Evolutionary conservation across 2,797 vertebrate species (phyloP), one percentile per base, ranked within the genome.

Genomic region (Sebastes reedi): DNA sequence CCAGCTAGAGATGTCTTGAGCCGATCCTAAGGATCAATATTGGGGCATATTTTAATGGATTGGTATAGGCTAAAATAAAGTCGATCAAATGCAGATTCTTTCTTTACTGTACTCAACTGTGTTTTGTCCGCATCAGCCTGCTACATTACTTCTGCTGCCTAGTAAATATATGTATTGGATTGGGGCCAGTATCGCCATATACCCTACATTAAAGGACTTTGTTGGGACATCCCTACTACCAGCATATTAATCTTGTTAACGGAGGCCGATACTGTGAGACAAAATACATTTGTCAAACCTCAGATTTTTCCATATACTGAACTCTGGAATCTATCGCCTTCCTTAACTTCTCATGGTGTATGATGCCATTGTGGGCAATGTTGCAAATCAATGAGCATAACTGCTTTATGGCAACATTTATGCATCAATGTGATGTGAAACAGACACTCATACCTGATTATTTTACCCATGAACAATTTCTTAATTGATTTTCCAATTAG

Each of bases 341-440:
- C 36, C 54, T 27, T 71, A 29, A 32, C 7, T 29, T 52, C 24
- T 29, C 6, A 55, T 2, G 9, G 1, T 54, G 24, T 61, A 20
- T 60, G 42, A 61, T 22, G 18, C 18, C 9, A 10, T 39, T 54
- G 54, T 27, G 18, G 22, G 20, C 42, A 14, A 10, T 52, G 29
- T 27, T 54, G 12, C 18, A 42, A 79, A 58, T 66, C 32, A 56
- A 39, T 67, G 54, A 65, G 24, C 66, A 55, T 50, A 29, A 10
- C n/a, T 61, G 32, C 14, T 32, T 34, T 58, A 46, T 58, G 25
- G 20, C 54, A 66, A 42, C 18, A 39, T 30, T 67, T 1, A 29
- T 75, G 34, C 13, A 24, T 30, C 52, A 42, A 8, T 8, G 52
- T 34, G n/a, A 36, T 67, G 27, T 50, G 16, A 36, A 72, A 56